Conservation (phyloP, 2,888 invertebrate species). For the Eueremaeus valkanovi region DNA sequence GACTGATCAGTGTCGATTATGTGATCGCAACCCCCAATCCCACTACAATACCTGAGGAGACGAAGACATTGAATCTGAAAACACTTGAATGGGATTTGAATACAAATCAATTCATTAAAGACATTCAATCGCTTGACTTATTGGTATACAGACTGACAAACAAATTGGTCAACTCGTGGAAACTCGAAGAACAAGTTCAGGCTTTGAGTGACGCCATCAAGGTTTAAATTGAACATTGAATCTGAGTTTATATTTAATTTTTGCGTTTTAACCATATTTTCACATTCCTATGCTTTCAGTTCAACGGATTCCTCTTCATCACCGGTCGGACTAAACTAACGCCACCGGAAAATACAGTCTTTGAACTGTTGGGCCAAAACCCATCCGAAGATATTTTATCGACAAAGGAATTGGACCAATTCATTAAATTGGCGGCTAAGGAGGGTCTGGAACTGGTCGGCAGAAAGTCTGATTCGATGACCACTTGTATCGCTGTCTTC, state of each 20-base stretch:
- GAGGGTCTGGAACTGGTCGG: slow-evolving; percentile 41
- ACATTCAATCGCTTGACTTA: slow-evolving; percentile 49
- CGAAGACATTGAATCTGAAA: slow-evolving; percentile 57
- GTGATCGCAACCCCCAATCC: slow-evolving; percentile 58
- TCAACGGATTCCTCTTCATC: slow-evolving; percentile 63
- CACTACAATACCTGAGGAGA: slow-evolving; percentile 49
- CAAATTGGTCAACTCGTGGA: slow-evolving; percentile 20
- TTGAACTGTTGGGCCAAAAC: slow-evolving; percentile 24
- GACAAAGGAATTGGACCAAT: slow-evolving; percentile 28
- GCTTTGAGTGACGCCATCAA: slow-evolving; percentile 59
- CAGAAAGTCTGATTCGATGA: slow-evolving; percentile 63
- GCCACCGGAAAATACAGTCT: slow-evolving; percentile 43
- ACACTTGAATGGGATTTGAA: slow-evolving; percentile 62
- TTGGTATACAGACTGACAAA: slow-evolving; percentile 47
- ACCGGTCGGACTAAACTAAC: slow-evolving; percentile 45
- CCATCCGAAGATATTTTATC: background rate
- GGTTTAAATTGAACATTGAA: slow-evolving; percentile 51
- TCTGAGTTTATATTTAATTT: background rate
- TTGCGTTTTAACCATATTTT: slow-evolving; percentile 56
- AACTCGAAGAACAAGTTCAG: slow-evolving; percentile 42
- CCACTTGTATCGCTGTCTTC: slow-evolving; percentile 59
- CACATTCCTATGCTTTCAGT: background rate
- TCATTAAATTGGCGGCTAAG: slow-evolving; percentile 42
- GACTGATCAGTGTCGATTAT: slow-evolving; percentile 57
- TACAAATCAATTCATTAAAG: slow-evolving; percentile 54